These are phyloP conservation scores for Drosophila nebulosa DNA, from an alignment of 1,140 invertebrate genomes.

Conservation along the genomic window DNA sequence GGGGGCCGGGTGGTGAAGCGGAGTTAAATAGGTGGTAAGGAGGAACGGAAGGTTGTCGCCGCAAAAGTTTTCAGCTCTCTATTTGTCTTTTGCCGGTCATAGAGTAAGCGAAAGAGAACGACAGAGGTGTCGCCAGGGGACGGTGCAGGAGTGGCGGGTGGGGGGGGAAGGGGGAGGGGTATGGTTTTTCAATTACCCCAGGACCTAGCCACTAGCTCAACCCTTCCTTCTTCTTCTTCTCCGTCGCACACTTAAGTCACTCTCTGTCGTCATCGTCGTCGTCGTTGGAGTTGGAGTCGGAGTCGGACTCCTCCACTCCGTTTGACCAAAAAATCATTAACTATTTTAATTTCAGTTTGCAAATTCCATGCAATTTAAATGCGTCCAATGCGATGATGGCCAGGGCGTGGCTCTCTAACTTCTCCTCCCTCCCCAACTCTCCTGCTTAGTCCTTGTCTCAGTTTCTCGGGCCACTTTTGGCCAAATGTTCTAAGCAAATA, in stretches of 20 bases:
- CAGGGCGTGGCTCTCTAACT: slow-evolving; percentile 24
- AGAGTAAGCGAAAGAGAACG: not conserved
- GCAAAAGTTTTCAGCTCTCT: slow-evolving; percentile 61
- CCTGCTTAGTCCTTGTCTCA: not conserved
- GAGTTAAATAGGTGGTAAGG: slow-evolving; percentile 5
- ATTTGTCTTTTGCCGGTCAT: slow-evolving; percentile 55
- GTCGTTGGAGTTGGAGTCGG: not conserved
- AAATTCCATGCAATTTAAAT: slow-evolving; percentile 78
- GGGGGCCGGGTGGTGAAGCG: not conserved
- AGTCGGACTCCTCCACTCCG: slow-evolving; percentile 50
- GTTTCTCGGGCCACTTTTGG: slow-evolving; percentile 39
- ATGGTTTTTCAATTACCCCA: slow-evolving; percentile 68
- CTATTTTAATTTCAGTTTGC: slow-evolving; percentile 78
- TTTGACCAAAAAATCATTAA: slow-evolving; percentile 75
- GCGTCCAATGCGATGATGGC: slow-evolving; percentile 39
- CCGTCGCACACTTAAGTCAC: slow-evolving; percentile 1
- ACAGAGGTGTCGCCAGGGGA: too few relatives aligned
- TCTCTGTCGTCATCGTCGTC: not conserved
- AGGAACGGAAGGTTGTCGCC: slow-evolving; percentile 61
- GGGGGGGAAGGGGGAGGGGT: not conserved
- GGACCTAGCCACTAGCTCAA: not conserved
- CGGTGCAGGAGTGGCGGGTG: too few relatives aligned
- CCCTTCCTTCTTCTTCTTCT: too few relatives aligned
- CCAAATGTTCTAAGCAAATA: slow-evolving; percentile 70
- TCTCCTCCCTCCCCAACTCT: not conserved